phyloP scores from a whole-genome alignment of 2,888 invertebrate species.

The Alviniconcha strummeri region DNA sequence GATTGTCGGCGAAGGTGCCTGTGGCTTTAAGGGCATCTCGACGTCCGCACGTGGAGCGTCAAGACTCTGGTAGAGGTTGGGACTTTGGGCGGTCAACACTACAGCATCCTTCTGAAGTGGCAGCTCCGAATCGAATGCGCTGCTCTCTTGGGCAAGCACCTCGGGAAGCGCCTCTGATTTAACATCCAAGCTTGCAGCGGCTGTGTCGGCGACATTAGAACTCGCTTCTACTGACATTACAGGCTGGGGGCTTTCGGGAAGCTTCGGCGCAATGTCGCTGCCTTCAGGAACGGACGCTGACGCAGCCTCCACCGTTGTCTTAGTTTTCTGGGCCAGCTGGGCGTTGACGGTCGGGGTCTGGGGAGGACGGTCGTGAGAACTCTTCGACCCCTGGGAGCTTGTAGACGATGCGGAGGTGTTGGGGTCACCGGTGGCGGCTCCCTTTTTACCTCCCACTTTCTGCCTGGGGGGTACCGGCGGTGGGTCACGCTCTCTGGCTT shows the following conservation, averaged over 20 bases:
- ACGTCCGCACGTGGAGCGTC: not conserved
- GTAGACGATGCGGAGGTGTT: not conserved
- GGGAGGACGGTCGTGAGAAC: not conserved
- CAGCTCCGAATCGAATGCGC: not conserved
- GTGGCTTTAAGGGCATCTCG: conserved; percentile 5
- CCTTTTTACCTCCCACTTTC: not conserved
- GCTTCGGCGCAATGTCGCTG: no score
- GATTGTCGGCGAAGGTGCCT: conserved; percentile 1
- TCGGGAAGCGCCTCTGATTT: not conserved
- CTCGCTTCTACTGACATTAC: no score
- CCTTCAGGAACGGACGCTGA: no score
- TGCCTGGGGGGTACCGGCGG: conserved; percentile 29
- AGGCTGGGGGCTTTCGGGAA: no score
- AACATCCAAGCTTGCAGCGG: not conserved
- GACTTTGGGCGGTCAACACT: not conserved
- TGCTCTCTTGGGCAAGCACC: not conserved
- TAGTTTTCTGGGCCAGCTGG: no score
- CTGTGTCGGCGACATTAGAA: no score
- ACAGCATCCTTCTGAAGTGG: not conserved
- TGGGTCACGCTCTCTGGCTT: not conserved
- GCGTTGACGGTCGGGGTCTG: no score
- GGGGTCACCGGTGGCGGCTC: not conserved
- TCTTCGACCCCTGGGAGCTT: not conserved
- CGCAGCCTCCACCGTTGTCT: no score
- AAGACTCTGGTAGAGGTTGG: not conserved